phyloP scores from a whole-genome alignment of 1,140 invertebrate species.

The Calliphora vicina region DNA sequence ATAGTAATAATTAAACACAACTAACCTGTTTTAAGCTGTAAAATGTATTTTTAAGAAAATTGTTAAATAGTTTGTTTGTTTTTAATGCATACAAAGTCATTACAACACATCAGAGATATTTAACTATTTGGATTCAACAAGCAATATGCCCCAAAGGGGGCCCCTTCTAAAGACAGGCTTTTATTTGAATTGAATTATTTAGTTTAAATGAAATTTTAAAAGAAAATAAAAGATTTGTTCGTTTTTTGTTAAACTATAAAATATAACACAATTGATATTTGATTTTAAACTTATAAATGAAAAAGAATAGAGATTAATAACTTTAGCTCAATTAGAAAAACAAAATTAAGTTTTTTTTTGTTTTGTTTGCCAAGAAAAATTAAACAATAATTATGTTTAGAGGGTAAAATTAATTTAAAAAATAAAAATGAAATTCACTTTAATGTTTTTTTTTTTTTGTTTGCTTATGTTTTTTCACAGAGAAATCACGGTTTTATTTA shows the following conservation, averaged over 20 bases:
- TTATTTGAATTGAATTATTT: background rate
- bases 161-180: constrained; percentile 21
- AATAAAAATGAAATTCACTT: constrained; percentile 17
- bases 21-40: constrained; percentile 32
- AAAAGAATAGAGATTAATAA: background rate
- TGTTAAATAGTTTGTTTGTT: background rate
- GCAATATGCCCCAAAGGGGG: background rate
- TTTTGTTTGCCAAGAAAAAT: background rate
- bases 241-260: background rate
- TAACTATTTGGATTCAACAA: background rate
- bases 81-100: background rate
- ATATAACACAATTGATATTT: background rate
- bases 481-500: constrained; percentile 40
- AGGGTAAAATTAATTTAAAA: background rate
- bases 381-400: background rate
- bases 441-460: constrained; percentile 9
- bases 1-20: constrained; percentile 22
- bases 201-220: background rate
- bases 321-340: too few relatives aligned
- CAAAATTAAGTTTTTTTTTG: too few relatives aligned
- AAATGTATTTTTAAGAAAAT: background rate
- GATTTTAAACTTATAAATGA: background rate
- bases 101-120: constrained; percentile 5
- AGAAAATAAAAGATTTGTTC: background rate
- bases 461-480: too few relatives aligned